Evolutionary conservation across 2,888 invertebrate genomes (phyloP).

Genomic region (Chrysolina haemoptera): DNA sequence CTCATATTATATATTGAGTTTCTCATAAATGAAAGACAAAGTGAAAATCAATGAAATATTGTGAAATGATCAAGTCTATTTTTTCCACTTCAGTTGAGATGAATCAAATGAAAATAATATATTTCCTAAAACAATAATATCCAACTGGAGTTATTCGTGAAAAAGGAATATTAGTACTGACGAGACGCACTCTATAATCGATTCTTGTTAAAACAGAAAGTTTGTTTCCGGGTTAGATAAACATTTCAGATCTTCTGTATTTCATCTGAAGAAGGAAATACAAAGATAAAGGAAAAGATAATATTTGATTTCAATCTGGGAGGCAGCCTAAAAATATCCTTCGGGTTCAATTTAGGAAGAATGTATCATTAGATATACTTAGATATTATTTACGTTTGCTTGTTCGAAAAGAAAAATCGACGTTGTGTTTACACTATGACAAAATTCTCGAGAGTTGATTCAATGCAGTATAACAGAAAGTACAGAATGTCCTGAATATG

Average conservation of each 20-base stretch:
- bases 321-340: constrained; percentile 13
- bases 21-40: too few relatives aligned
- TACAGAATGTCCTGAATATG: too few relatives aligned
- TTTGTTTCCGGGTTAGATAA: constrained; percentile 11
- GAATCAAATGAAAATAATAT: too few relatives aligned
- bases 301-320: constrained; percentile 7
- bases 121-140: too few relatives aligned
- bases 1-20: too few relatives aligned
- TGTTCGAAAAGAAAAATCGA: constrained; percentile 4
- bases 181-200: neutral
- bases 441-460: neutral
- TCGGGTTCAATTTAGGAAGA: constrained; percentile 5
- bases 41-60: too few relatives aligned
- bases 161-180: neutral
- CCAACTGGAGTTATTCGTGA: too few relatives aligned
- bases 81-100: too few relatives aligned
- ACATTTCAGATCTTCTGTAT: neutral
- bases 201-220: neutral
- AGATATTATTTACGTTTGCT: constrained; percentile 15
- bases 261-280: neutral
- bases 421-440: neutral
- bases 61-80: too few relatives aligned
- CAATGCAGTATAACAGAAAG: neutral
- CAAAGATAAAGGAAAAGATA: constrained; percentile 14
- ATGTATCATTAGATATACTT: constrained; percentile 16